Evolutionary conservation across 35 echinoderm and acorn worm genomes (phyloP).

Genomic region (Acanthaster planci): DNA sequence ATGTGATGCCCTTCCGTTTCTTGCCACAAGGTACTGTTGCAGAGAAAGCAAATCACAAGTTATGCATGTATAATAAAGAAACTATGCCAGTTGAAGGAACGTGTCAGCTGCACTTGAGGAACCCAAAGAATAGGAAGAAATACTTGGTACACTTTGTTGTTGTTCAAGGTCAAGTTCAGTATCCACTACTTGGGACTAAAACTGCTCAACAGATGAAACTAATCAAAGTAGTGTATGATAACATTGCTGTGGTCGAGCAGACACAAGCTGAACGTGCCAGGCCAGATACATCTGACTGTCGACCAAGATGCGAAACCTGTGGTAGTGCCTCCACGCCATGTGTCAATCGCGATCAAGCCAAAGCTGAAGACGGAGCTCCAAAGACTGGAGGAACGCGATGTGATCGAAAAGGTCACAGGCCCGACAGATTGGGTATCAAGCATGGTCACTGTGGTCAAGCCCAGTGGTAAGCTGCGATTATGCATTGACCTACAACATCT

Average conservation of each 20-base stretch:
- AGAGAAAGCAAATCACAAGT: not conserved
- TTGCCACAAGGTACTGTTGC: not conserved
- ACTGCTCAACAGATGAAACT: not conserved
- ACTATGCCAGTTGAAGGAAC: not conserved
- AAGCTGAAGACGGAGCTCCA: constrained; percentile 59
- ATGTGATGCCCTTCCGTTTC: not conserved
- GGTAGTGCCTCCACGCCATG: constrained; percentile 40
- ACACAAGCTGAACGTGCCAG: too few species aligned
- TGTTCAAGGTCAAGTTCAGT: not conserved
- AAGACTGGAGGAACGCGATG: constrained; percentile 39
- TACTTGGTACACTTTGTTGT: not conserved
- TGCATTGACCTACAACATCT: constrained; percentile 56
- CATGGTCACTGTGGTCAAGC: constrained; percentile 36
- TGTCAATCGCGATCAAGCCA: constrained; percentile 46
- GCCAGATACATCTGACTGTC: not conserved
- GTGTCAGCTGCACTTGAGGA: not conserved
- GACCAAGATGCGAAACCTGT: constrained; percentile 34
- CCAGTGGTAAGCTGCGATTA: constrained; percentile 33
- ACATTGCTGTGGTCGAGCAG: too few species aligned
- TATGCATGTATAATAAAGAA: not conserved
- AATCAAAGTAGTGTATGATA: too few species aligned
- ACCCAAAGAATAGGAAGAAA: not conserved
- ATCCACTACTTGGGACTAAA: not conserved
- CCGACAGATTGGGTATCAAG: constrained; percentile 66
- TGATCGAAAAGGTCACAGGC: constrained; percentile 66